Conservation (phyloP, 2,888 invertebrate genomes). For the Gymnosoma rotundatum region DNA sequence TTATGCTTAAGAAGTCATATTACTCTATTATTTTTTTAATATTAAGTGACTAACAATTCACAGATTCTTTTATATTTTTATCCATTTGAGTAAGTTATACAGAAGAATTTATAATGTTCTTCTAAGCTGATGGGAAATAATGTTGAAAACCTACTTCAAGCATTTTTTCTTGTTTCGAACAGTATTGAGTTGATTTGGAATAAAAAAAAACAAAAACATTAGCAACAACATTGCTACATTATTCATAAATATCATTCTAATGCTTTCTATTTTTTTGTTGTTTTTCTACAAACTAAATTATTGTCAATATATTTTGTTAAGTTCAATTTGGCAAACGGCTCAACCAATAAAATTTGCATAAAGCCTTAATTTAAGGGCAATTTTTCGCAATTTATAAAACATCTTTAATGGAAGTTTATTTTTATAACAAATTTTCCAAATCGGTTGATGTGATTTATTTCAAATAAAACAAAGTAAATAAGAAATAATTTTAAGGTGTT, state of each 20-base stretch:
- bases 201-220: background rate
- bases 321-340: background rate
- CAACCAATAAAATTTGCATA: background rate
- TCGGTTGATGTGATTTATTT: too few species aligned
- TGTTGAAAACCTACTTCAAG: conserved; percentile 22
- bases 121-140: background rate
- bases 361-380: background rate
- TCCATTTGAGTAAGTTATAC: background rate
- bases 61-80: background rate
- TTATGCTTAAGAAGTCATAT: conserved; percentile 7
- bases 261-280: background rate
- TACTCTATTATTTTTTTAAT: background rate
- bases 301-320: background rate
- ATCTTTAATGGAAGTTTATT: background rate
- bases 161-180: background rate
- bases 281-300: background rate
- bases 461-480: too few species aligned
- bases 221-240: background rate
- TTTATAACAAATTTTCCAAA: background rate
- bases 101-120: background rate
- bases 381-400: background rate
- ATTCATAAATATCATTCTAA: background rate
- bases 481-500: too few species aligned
- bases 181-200: conserved; percentile 5
- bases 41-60: background rate